These are phyloP conservation scores for Peribatodes rhomboidaria DNA, from an alignment of 2,888 invertebrate genomes.

Conservation along the genomic window DNA sequence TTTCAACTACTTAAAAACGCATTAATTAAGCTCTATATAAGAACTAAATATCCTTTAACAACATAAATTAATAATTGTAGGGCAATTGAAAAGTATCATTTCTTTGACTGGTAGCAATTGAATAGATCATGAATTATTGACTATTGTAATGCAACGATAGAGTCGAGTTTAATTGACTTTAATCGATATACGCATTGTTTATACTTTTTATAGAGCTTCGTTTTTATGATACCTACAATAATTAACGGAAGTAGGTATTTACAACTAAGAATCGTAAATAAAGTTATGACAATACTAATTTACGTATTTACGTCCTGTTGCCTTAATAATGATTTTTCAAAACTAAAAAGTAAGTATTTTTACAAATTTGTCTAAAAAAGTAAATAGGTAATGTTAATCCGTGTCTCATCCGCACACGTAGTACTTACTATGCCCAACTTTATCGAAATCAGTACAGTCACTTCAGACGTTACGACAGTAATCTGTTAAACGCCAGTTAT, in stretches of 20 bases:
- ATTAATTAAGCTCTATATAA: background rate
- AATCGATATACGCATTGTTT: background rate
- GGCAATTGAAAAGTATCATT: constrained; percentile 42
- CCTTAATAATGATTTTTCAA: no score
- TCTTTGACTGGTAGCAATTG: constrained; percentile 44
- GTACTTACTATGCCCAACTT: no score
- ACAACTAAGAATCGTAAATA: no score
- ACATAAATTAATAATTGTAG: constrained; percentile 22
- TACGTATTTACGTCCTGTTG: no score
- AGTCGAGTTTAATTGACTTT: constrained; percentile 22
- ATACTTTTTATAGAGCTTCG: background rate
- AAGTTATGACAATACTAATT: no score
- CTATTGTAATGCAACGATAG: constrained; percentile 31
- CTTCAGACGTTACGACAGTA: no score
- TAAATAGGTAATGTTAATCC: no score
- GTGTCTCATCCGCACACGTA: no score
- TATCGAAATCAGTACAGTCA: no score
- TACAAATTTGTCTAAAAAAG: no score
- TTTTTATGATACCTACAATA: background rate
- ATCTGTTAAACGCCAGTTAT: no score
- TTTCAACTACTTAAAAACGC: background rate
- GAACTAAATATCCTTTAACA: background rate
- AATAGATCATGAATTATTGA: constrained; percentile 50
- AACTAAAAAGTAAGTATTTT: no score
- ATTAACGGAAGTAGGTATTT: background rate